A percentile compares a stretch with the other conserved stretches of the same genome.
These are phyloP conservation scores for Silurus asotus DNA, from an alignment of 2,113 vertebrate species.

Conservation along the genomic window DNA sequence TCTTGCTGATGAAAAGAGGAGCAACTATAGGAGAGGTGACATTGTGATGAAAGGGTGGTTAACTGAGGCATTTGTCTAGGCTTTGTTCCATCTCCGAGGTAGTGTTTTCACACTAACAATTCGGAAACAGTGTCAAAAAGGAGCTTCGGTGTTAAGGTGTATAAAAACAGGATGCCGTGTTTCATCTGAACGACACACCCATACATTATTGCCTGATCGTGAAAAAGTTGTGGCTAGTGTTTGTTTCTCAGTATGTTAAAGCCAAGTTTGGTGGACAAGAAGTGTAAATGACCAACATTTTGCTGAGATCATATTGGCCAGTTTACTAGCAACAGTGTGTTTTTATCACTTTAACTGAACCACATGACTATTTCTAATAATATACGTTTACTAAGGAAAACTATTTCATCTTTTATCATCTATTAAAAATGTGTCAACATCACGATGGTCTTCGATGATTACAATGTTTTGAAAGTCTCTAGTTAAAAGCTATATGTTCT, in stretches of 20 bases:
- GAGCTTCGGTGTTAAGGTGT: background rate
- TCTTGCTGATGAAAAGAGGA: constrained; percentile 71
- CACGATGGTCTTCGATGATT: background rate
- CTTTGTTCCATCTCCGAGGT: constrained; percentile 14
- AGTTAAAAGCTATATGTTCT: background rate
- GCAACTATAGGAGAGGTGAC: constrained; percentile 72
- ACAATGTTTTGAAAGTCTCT: background rate
- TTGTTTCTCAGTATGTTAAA: background rate
- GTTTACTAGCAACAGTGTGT: background rate
- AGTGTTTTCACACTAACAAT: background rate
- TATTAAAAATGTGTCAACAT: background rate
- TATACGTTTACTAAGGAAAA: background rate
- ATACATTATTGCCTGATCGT: background rate
- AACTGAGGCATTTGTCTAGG: constrained; percentile 52
- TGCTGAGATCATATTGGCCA: background rate
- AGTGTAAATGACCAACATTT: background rate
- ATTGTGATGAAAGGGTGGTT: constrained; percentile 70
- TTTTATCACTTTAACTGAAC: background rate
- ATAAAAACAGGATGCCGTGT: background rate
- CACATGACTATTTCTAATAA: background rate
- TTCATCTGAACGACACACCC: background rate
- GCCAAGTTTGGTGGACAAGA: background rate
- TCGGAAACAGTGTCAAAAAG: background rate
- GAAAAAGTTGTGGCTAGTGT: background rate
- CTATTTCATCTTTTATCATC: background rate